phyloP scores from a whole-genome alignment of 1,140 invertebrate species.

The Halotydeus destructor region DNA sequence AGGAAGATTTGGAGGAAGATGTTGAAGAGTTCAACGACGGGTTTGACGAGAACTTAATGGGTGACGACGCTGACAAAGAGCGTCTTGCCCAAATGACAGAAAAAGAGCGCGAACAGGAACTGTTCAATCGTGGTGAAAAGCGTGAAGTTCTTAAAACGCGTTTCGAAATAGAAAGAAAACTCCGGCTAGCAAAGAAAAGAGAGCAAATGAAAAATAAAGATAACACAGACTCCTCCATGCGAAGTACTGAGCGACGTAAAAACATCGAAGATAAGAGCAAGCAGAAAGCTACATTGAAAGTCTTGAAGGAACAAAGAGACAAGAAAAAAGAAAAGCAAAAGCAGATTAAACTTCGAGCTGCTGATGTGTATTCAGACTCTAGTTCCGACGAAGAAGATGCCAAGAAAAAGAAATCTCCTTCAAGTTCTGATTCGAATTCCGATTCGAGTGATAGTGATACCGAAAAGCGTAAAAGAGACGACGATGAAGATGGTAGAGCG shows the following conservation, averaged over 20 bases:
- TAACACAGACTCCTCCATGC: constrained; percentile 44
- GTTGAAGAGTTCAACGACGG: constrained; percentile 52
- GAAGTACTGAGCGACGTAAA: constrained; percentile 70
- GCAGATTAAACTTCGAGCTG: constrained; percentile 55
- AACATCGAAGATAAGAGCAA: constrained; percentile 60
- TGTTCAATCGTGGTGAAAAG: constrained; percentile 85
- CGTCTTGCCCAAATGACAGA: constrained; percentile 78
- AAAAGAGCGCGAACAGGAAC: constrained; percentile 87
- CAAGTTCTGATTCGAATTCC: constrained; percentile 15
- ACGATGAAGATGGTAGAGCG: constrained; percentile 24
- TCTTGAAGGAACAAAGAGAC: constrained; percentile 50
- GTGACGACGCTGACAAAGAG: constrained; percentile 80
- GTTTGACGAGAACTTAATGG: constrained; percentile 90
- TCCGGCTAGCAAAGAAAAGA: constrained; percentile 60
- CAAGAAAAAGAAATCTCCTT: constrained; percentile 20
- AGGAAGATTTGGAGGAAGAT: constrained; percentile 12
- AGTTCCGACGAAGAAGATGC: constrained; percentile 22
- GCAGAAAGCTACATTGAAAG: constrained; percentile 63
- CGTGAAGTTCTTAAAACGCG: constrained; percentile 77
- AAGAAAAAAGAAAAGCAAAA: constrained; percentile 42
- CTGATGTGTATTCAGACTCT: constrained; percentile 88
- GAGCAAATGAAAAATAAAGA: constrained; percentile 18
- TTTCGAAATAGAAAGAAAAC: constrained; percentile 89
- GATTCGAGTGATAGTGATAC: constrained; percentile 15
- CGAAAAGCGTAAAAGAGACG: constrained; percentile 22